Base-by-base conservation (phyloP, 2,113 vertebrate genomes). In the Percina caprodes region DNA sequence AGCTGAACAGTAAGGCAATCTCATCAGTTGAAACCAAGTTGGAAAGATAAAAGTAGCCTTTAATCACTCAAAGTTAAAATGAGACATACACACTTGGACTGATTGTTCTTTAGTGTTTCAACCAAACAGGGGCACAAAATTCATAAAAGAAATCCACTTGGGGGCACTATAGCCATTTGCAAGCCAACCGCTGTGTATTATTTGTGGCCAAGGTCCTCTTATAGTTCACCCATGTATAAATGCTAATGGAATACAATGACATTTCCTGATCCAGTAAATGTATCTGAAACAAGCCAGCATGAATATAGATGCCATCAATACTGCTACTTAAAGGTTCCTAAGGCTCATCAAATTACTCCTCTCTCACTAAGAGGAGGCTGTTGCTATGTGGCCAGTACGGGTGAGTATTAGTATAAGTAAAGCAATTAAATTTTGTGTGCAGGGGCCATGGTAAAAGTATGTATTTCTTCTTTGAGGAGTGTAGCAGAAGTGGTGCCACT, bases 211-310 rank as follows among this genome's bases (percentile, higher is more conserved):
- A 74, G 69, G 61, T 87, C 42, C 7, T 45, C 79, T 82, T 80
- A 66, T 63, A 84, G 79, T 86, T 92, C 88, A 83, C 78, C 88
- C 80, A 74, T 81, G 83, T 87, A 83, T 90, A 87, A 94, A 94
- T 93, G 92, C 91, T 91, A 94, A 93, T 92, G 82, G 89, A 90
- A 93, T 93, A 91, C 93, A 89, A 84, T 93, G 92, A 92, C 92
- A 94, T 94, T 94, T 93, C 79, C 84, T 88, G 89, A 93, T 92
- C 87, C 82, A 68, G 58, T 78, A 87, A 86, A 88, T 86, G 89
- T 83, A 85, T 90, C 84, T 85, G 90, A 87, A 88, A 88, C 77
- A 88, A 88, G 80, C 69, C 79, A 59, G 83, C 72, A 86, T 84
- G 88, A 91, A 91, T 90, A 90, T 86, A 92, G 80, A 92, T 92